Conservation (phyloP, 2,797 vertebrate genomes). For the Urosaurus nigricauda region DNA sequence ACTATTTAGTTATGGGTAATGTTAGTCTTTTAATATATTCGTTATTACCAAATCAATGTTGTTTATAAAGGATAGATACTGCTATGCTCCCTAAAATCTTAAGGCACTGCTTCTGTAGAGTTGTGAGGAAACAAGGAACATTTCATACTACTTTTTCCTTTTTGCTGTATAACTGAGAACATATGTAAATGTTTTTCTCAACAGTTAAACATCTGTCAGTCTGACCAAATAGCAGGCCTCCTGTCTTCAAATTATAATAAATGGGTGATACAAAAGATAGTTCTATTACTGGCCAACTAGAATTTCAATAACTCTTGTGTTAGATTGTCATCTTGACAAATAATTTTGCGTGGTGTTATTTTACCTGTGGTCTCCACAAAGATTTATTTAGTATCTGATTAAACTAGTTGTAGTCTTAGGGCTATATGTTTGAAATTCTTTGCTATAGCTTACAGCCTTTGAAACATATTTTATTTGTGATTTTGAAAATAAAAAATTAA, state of each 20-base stretch:
- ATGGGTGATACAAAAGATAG: neutral
- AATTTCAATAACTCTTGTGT: neutral
- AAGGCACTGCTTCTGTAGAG: neutral
- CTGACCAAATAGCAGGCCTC: neutral
- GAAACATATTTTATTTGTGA: conserved; percentile 3
- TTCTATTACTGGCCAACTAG: neutral
- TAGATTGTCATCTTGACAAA: neutral
- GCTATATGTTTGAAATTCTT: neutral
- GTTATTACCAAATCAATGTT: neutral
- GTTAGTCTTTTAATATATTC: neutral
- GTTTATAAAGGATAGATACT: neutral
- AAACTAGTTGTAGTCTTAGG: neutral
- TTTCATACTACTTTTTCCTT: neutral
- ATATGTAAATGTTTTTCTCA: neutral
- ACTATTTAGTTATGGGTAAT: neutral
- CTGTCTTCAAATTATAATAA: neutral
- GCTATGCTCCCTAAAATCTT: too few species aligned
- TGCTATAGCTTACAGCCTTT: neutral
- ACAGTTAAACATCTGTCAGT: neutral
- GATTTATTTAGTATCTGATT: neutral
- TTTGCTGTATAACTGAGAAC: neutral
- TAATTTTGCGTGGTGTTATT: neutral
- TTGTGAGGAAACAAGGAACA: neutral
- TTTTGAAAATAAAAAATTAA: neutral
- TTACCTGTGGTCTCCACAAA: neutral